These are phyloP conservation scores for Tenthredo livida DNA, from an alignment of 2,888 invertebrate species.

Conservation along the genomic window DNA sequence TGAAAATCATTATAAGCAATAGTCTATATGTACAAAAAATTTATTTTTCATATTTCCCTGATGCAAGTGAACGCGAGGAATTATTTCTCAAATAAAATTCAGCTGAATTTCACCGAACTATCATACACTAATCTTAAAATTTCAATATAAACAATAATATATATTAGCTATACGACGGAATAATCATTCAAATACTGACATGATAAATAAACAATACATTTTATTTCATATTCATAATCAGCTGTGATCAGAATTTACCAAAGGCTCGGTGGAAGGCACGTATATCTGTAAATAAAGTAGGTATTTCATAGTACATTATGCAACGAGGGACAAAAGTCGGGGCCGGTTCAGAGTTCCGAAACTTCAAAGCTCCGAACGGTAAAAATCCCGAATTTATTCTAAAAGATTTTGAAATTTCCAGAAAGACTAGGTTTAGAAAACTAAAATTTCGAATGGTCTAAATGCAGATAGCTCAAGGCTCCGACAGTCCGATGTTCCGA, in stretches of 20 bases:
- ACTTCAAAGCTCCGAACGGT: no score
- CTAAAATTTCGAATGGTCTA: no score
- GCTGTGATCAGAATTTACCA: conserved; percentile 8
- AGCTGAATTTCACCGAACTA: neutral
- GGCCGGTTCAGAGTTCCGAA: no score
- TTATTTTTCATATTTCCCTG: neutral
- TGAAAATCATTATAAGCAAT: neutral
- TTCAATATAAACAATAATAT: neutral
- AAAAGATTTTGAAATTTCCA: no score
- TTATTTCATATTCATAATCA: neutral
- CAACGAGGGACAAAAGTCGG: no score
- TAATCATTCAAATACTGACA: neutral
- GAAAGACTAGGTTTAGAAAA: no score
- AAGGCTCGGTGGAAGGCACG: conserved; percentile 2
- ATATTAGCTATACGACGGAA: conserved; percentile 1
- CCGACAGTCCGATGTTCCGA: no score
- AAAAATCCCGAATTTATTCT: no score
- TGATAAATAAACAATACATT: neutral
- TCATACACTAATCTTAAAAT: neutral
- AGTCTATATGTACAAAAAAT: neutral
- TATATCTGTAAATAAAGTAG: conserved; percentile 8
- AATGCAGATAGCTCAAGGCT: no score
- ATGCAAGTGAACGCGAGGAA: neutral
- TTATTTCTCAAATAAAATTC: neutral
- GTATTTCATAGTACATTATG: no score